Base-by-base conservation (phyloP, 2,888 invertebrate species). In the Pachymerium ferrugineum region DNA sequence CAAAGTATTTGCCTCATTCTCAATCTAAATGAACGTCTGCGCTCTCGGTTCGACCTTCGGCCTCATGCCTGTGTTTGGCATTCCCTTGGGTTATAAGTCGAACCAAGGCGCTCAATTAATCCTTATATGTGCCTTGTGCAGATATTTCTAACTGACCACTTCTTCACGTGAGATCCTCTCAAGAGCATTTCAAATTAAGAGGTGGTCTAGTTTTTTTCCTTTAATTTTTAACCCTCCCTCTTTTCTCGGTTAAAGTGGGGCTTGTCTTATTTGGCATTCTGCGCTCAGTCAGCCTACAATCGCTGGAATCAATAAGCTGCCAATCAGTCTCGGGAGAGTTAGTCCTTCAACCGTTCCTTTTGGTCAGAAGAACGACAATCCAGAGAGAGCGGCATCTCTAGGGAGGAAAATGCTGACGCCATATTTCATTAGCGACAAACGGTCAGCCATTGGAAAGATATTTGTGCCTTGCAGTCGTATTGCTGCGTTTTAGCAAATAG, bases 1-100 rank as follows among this genome's bases (percentile, higher is more conserved):
- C 22, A 47, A 47, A 47, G 47, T 47, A 47, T 47, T 47, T 47
- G 10, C 47, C 19, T 47, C 47, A 19, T 47, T 47, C 47, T 47
- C 47, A 47, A 47, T 47, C 47, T 47, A 47, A 47, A 47, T 47
- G 47, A 47, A 47, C 47, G 47, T 47, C 47, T 47, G 47, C 47
- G 47, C 47, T 47, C 47, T 47, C 47, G 47, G 22, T 22, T 47
- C 47, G 47, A 47, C 47, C 47, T 47, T 47, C 47, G 47, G 47
- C 47, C 47, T 47, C 47, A 19, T 47, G 6, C 19, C 47, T 47
- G 47, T 47, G 47, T 47, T 47, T 47, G 47, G 47, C 47, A 47
- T 47, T 47, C 47, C 22, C 19, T 47, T 47, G 47, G 47, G 47
- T 47, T 47, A 47, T 47, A 47, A 47, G 47, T 47, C 47, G 47